Base-by-base conservation (phyloP, 2,113 vertebrate species). In the Alethe diademata region DNA sequence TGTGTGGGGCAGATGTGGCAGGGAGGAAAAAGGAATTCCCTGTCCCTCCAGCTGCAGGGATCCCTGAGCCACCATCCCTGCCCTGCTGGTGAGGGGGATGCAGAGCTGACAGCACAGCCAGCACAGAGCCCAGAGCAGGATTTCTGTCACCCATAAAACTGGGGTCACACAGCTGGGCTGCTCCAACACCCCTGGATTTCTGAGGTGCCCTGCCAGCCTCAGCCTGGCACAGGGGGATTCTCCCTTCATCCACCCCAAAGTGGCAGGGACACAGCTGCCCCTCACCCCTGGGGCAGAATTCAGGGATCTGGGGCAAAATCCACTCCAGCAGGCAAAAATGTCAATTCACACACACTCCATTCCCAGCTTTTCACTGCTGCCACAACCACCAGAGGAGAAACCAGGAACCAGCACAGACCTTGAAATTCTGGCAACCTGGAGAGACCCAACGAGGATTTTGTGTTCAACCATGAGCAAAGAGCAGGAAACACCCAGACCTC, bases 311-410 rank as follows among this genome's bases (percentile, higher is more conserved):
- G 45, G 64, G 19, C 3, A 19, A 51, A 57, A n/a, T 3, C 25
- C 56, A 23, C 56, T 35, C 22, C 54, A 73, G 56, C 45, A 80
- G 48, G 28, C 13, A 47, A 29, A 73, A 54, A 9, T 0, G 40
- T 1, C 22, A n/a, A 28, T 12, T 53, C 1, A 2, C 11, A 15
- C 5, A 5, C 5, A 8, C 40, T 11, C 15, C 58, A 5, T 1
- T 47, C 5, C 61, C 62, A 67, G 33, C n/a, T 56, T 15, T 5
- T 4, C 64, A 25, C 40, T 17, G 54, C 24, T 51, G 40, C 54
- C 54, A 12, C 43, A 25, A 1, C 38, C 45, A 3, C 1, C 28
- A 26, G 38, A 24, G 47, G 25, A 7, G 56, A 7, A 36, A 50
- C 3, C 75, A 15, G 15, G 31, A 48, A 14, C 56, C 64, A 65